phyloP scores from a whole-genome alignment of 2,888 invertebrate genomes.

The Girardia tigrina region DNA sequence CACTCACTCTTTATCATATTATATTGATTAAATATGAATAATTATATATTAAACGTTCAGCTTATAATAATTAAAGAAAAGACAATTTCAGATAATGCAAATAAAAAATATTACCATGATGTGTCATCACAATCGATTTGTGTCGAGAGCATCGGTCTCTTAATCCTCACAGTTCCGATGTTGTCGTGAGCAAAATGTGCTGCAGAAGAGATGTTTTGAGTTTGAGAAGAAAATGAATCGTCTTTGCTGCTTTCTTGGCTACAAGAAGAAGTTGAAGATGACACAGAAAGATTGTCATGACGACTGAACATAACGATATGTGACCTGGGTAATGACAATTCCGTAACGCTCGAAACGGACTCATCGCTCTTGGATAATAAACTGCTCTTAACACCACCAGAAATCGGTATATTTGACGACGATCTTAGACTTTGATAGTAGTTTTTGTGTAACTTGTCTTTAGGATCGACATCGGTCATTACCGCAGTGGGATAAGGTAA shows the following conservation, averaged over 20 bases:
- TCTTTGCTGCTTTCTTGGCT: constrained; percentile 23
- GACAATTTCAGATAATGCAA: too few relatives aligned
- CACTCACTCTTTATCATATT: too few relatives aligned
- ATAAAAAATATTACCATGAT: not conserved
- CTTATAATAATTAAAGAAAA: too few relatives aligned
- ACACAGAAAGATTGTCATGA: not conserved
- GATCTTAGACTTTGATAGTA: not conserved
- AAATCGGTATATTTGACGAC: not conserved
- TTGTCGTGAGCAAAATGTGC: constrained; percentile 1
- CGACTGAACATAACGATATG: not conserved
- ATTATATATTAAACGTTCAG: too few relatives aligned
- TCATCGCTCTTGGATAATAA: not conserved
- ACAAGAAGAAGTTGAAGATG: constrained; percentile 3
- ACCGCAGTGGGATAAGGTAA: constrained; percentile 4
- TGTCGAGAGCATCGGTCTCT: not conserved
- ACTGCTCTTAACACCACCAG: not conserved
- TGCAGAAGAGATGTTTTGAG: not conserved
- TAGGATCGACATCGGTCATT: not conserved
- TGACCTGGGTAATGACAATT: not conserved
- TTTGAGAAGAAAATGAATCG: not conserved
- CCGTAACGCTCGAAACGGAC: not conserved
- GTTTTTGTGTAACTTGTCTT: not conserved
- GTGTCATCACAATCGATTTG: constrained; percentile 23
- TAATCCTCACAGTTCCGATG: not conserved
- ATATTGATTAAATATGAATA: too few relatives aligned